Percentiles rank a stretch among this genome's conserved stretches.
Evolutionary conservation across 2,797 vertebrate genomes (phyloP).

Genomic region (Amniataba percoides): DNA sequence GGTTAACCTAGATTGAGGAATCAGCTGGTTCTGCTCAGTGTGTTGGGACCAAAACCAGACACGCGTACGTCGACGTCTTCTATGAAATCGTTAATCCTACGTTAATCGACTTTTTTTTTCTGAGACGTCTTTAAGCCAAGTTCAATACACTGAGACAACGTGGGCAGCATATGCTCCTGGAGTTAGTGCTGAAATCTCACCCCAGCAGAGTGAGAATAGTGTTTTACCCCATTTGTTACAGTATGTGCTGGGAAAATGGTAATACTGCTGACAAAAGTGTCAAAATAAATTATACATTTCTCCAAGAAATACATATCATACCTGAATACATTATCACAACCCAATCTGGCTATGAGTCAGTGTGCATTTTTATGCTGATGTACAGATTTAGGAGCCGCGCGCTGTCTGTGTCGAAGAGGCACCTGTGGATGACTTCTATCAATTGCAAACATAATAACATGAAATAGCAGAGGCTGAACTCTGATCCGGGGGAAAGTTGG

Average conservation of each 20-base stretch:
- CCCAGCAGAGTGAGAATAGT: slow-evolving; percentile 71
- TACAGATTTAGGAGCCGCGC: slow-evolving; percentile 58
- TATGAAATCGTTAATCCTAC: not conserved
- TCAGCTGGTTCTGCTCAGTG: not conserved
- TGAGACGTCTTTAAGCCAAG: not conserved
- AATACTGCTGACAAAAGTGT: slow-evolving; percentile 74
- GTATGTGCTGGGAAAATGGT: slow-evolving; percentile 66
- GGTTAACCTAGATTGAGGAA: not conserved
- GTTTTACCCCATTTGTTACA: slow-evolving; percentile 73
- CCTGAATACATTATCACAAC: slow-evolving; percentile 82
- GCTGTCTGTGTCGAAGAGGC: slow-evolving; percentile 56
- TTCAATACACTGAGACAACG: slow-evolving; percentile 29
- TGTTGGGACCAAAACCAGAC: not conserved
- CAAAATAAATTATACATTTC: slow-evolving; percentile 78
- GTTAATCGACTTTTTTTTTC: slow-evolving; percentile 27
- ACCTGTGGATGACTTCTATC: slow-evolving; percentile 74
- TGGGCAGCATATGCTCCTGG: slow-evolving; percentile 45
- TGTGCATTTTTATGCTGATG: slow-evolving; percentile 72
- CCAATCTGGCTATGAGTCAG: slow-evolving; percentile 70
- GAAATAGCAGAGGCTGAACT: slow-evolving; percentile 74
- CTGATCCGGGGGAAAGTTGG: slow-evolving; percentile 63
- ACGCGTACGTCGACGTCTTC: not conserved
- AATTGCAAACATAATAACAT: slow-evolving; percentile 69
- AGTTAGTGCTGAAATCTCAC: slow-evolving; percentile 73
- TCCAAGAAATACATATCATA: slow-evolving; percentile 76